Evolutionary conservation across 2,888 invertebrate genomes (phyloP), one percentile per base, ranked within the genome.

Genomic region (Scaptomyza caliginosa): DNA sequence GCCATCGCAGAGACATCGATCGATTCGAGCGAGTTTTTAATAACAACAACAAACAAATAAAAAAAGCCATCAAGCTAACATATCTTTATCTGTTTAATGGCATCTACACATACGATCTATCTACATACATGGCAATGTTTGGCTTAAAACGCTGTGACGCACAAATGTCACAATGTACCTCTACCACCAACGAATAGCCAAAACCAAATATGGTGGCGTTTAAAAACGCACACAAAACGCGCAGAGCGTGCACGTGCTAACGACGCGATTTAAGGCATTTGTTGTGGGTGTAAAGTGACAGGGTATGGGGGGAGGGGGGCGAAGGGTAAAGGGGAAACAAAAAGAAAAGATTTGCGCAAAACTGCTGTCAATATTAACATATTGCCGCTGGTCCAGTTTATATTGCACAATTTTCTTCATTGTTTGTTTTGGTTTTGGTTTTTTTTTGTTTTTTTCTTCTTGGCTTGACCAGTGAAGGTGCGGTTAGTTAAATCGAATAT

Each of bases 191-290:
- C 36, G 32, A 26, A 26, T n/a, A 11, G 2, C 32, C 32, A 2
- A 2, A 34, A 10, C 79, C 84, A 80, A 77, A 80, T 80, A 81
- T 60, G 80, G 80, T 59, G 68, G 67, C 73, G 77, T 77, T 83
- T 80, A 51, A 67, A 77, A 74, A 43, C 62, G 74, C 67, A 43
- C 52, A 21, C 51, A 57, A 67, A 77, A 59, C 77, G 63, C 77
- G 43, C 58, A 54, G 46, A 54, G 60, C 65, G 54, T 67, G 72
- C n/a, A 5, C 83, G 80, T 80, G 84, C n/a, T 80, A 75, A 59
- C 60, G 38, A 1, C 10, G 16, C 16, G 8, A 10, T 8, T 8
- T 4, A 3, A 17, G 13, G 32, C 32, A 13, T 32, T 13, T 10
- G 8, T 16, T 43, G 26, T 17, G 16, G 13, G 8, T 26, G 7